Percentiles rank a stretch among this genome's conserved stretches.
phyloP scores from a whole-genome alignment of 2,888 invertebrate genomes.

The Chloroclysta siterata region DNA sequence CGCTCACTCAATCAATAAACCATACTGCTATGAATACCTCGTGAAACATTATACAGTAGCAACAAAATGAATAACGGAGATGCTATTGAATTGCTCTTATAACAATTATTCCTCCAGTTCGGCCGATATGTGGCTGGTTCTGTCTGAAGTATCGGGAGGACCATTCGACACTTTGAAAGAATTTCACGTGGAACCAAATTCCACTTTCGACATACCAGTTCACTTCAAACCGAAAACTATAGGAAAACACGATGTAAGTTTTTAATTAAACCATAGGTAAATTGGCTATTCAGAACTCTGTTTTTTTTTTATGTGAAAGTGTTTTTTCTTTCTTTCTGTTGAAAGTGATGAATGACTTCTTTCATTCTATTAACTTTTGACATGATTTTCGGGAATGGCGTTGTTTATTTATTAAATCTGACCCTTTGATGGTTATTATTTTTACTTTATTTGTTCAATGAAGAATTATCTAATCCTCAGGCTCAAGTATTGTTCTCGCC shows the following conservation, averaged over 20 bases:
- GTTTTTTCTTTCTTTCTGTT: no score
- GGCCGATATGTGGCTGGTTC: constrained; percentile 72
- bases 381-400: no score
- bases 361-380: no score
- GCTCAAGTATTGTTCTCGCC: constrained; percentile 71
- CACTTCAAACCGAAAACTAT: constrained; percentile 72
- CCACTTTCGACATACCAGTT: constrained; percentile 69
- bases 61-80: no score
- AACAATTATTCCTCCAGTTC: constrained; percentile 54
- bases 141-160: constrained; percentile 69
- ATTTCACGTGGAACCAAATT: constrained; percentile 71
- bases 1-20: no score
- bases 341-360: neutral
- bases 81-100: neutral
- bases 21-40: no score
- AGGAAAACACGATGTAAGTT: constrained; percentile 70
- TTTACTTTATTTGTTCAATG: no score
- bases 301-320: no score
- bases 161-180: constrained; percentile 72
- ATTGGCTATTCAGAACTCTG: neutral
- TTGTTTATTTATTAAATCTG: neutral
- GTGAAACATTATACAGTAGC: no score
- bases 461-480: constrained; percentile 46
- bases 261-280: neutral
- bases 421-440: neutral